Base-by-base conservation (phyloP, 2,888 invertebrate genomes). In the Trissolcus japonicus region DNA sequence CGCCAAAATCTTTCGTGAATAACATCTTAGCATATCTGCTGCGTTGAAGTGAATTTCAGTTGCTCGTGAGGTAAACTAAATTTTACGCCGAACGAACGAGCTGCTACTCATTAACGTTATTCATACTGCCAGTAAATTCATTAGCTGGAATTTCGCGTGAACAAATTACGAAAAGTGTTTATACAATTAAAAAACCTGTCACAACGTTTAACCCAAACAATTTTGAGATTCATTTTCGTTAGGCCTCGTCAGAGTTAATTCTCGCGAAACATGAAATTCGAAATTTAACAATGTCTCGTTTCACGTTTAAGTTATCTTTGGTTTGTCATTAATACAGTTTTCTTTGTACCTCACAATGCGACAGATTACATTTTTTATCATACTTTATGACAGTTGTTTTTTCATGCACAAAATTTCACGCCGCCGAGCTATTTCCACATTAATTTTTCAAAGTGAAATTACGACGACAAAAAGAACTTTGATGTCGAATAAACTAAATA, bases 21-120 rank as follows among this genome's bases (percentile, higher is more conserved):
- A 79, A 79, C 73, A 71, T 76, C 66, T 74, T 55, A 63, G 56
- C 71, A 60, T 79, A 77, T 71, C 83, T 75, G n/a, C 60, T 79
- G 56, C 80, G 79, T 72, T 79, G 75, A 60, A 80, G 60, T 56
- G 55, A 67, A 78, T 78, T 78, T 78, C 71, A 65, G 60, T 54
- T 55, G 62, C 67, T 75, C 48, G 54, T 50, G 66, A 61, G 73
- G 69, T 61, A 76, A 79, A 79, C 79, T 72, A 53, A 72, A 79
- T 76, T 79, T 73, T 55, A 72, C 40, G 48, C 56, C 48, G 68
- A 76, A 72, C 61, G 69, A 76, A 72, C 67, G 55, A 67, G 55
- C 72, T 67, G 59, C 55, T 48, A 73, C 56, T 72, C 66, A 76
- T 79, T 79, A 76, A 69, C 72, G 73, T 76, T 73, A 60, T 73